Conservation (phyloP, 2,113 vertebrate species). For the Isurus oxyrinchus region DNA sequence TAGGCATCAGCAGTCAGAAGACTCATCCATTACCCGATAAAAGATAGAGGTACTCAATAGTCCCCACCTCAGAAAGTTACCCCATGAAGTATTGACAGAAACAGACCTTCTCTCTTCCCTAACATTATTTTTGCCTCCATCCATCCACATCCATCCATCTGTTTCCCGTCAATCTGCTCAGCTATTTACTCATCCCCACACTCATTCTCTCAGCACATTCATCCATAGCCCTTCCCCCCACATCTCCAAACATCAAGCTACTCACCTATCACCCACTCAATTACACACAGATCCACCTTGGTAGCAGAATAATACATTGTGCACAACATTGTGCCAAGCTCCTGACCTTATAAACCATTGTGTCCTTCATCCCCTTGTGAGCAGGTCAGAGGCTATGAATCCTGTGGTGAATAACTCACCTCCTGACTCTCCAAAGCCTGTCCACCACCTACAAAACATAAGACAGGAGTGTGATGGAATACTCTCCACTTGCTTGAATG, state of each 20-base stretch:
- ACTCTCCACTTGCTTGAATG: no score
- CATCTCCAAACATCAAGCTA: no score
- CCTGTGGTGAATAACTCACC: no score
- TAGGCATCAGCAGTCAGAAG: neutral
- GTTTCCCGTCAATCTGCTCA: no score
- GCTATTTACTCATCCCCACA: neutral
- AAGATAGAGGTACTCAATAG: neutral
- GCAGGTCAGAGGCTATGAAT: neutral
- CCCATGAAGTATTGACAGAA: neutral
- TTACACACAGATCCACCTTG: neutral
- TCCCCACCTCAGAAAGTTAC: neutral
- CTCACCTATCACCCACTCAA: no score
- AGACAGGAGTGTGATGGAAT: no score
- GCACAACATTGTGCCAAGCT: neutral
- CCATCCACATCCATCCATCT: no score
- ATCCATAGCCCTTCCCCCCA: no score
- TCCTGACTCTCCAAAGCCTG: no score
- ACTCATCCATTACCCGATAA: neutral
- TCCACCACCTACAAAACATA: no score
- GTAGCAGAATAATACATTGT: neutral
- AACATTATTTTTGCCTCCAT: no score
- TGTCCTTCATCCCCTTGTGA: neutral
- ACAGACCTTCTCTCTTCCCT: neutral
- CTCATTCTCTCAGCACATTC: neutral
- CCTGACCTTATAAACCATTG: neutral